A percentile compares a stretch with the other conserved stretches of the same genome.
Conservation (phyloP, 2,113 vertebrate species). For the Odontesthes bonariensis region DNA sequence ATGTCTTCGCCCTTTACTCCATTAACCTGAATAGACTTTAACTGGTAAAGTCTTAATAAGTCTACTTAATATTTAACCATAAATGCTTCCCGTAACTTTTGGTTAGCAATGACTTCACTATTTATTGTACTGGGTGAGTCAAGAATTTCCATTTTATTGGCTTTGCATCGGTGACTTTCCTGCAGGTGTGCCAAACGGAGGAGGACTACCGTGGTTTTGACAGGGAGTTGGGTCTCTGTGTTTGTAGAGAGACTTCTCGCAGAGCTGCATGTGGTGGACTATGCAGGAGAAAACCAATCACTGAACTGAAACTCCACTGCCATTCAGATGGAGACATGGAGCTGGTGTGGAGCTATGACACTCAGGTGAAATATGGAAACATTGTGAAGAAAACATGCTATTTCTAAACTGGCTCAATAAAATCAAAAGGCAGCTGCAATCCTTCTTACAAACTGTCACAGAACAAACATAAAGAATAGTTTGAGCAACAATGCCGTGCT, state of each 20-base stretch:
- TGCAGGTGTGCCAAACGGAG: conserved; percentile 86
- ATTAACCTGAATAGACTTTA: conserved; percentile 45
- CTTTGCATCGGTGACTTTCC: conserved; percentile 4
- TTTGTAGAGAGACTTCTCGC: conserved; percentile 79
- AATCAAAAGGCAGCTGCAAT: background rate
- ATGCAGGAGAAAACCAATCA: conserved; percentile 71
- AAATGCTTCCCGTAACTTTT: conserved; percentile 25
- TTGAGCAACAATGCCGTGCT: background rate
- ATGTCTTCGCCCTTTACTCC: conserved; percentile 58
- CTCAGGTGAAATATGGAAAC: conserved; percentile 77
- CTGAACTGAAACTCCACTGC: conserved; percentile 81
- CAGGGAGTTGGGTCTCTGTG: conserved; percentile 86
- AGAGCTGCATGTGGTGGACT: conserved; percentile 73
- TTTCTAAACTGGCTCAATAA: background rate
- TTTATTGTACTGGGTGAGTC: background rate
- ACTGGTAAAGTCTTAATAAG: conserved; percentile 26
- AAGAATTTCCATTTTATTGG: background rate
- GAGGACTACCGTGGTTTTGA: conserved; percentile 86
- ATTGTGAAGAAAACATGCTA: background rate
- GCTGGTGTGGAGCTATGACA: conserved; percentile 72
- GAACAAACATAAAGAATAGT: conserved; percentile 8
- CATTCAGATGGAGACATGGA: conserved; percentile 56
- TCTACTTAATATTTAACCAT: conserved; percentile 54
- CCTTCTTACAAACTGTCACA: background rate
- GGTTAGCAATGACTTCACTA: background rate